phyloP scores from a whole-genome alignment of 2,113 vertebrate genomes.

The Colinus virginianus region DNA sequence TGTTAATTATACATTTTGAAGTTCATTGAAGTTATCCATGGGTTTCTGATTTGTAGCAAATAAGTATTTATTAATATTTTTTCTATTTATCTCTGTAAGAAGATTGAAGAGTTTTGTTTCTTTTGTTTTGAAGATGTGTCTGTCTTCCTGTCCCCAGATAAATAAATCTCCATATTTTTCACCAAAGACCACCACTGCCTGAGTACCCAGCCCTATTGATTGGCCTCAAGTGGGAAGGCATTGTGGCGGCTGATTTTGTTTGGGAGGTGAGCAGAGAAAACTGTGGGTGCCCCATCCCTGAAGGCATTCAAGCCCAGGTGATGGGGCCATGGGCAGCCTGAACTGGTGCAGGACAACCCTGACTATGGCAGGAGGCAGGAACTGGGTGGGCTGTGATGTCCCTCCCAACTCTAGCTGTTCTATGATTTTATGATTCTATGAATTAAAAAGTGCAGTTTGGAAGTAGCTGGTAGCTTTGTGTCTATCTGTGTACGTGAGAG shows the following conservation, averaged over 20 bases:
- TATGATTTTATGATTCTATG: no score
- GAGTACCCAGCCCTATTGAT: rapidly evolving
- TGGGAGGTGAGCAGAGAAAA: not conserved
- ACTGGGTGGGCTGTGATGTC: no score
- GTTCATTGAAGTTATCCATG: not conserved
- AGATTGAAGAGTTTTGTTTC: not conserved
- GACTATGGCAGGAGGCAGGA: no score
- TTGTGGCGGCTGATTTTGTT: rapidly evolving
- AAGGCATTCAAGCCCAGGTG: no score
- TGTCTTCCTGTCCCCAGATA: rapidly evolving
- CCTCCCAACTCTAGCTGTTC: no score
- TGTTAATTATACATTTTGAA: not conserved
- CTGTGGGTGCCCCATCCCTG: no score
- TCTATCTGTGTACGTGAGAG: not conserved
- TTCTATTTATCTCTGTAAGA: not conserved
- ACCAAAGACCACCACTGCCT: rapidly evolving
- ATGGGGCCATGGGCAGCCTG: no score
- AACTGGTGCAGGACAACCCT: no score
- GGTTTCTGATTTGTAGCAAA: not conserved
- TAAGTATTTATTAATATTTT: not conserved
- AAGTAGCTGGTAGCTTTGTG: not conserved
- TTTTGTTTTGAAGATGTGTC: not conserved
- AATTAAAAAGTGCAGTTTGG: not conserved
- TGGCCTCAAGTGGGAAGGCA: not conserved
- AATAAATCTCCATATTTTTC: not conserved